A percentile compares a stretch with the other conserved stretches of the same genome.
These are phyloP conservation scores for Leptinotarsa tumamoca DNA, from an alignment of 2,888 invertebrate genomes.

Conservation along the genomic window DNA sequence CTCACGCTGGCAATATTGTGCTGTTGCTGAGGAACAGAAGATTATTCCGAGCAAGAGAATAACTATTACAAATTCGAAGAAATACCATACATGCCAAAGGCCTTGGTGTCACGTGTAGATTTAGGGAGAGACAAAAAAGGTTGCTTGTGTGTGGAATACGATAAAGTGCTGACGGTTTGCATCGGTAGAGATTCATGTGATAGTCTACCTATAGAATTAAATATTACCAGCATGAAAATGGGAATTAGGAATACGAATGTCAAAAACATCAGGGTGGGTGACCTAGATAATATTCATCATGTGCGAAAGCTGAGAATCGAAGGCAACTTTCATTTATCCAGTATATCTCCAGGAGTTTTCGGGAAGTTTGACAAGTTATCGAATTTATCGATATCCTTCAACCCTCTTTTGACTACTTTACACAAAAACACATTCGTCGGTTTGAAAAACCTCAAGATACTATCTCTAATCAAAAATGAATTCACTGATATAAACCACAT, in stretches of 20 bases:
- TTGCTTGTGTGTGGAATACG: too few relatives aligned
- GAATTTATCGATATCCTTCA: slow-evolving; percentile 71
- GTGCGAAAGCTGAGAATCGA: slow-evolving; percentile 69
- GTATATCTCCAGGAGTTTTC: slow-evolving; percentile 69
- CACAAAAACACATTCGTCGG: slow-evolving; percentile 61
- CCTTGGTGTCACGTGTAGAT: too few relatives aligned
- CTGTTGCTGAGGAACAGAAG: too few relatives aligned
- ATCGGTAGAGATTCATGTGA: too few relatives aligned
- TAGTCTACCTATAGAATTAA: too few relatives aligned
- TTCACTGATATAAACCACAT: slow-evolving; percentile 67
- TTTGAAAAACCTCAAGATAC: too few relatives aligned
- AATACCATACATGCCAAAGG: too few relatives aligned
- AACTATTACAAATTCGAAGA: too few relatives aligned
- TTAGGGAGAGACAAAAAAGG: too few relatives aligned
- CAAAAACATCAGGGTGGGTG: slow-evolving; percentile 64
- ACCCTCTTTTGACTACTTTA: slow-evolving; percentile 66
- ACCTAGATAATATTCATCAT: slow-evolving; percentile 64
- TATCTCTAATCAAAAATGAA: slow-evolving; percentile 53
- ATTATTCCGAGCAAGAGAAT: too few relatives aligned
- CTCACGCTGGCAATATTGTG: too few relatives aligned
- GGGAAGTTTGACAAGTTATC: slow-evolving; percentile 66
- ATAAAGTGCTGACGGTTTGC: too few relatives aligned
- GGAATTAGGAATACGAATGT: slow-evolving; percentile 70
- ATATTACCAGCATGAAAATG: slow-evolving; percentile 47
- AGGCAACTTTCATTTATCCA: slow-evolving; percentile 69